phyloP scores from a whole-genome alignment of 2,888 invertebrate genomes.

The Volucella bombylans region DNA sequence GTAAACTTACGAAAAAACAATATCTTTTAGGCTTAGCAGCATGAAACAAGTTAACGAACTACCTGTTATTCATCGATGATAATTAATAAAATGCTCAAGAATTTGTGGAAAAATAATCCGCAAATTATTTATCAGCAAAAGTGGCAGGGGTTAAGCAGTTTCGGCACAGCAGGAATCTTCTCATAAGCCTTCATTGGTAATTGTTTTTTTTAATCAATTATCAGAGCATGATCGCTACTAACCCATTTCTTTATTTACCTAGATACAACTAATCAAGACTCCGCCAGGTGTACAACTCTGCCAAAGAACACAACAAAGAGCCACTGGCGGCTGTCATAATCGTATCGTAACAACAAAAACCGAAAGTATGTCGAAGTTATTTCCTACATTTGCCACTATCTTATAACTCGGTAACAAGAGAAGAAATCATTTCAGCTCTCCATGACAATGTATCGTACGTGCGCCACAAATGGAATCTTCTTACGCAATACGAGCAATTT shows the following conservation, averaged over 20 bases:
- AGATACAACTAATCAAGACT: slow-evolving; percentile 31
- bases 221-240: slow-evolving; percentile 41
- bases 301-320: slow-evolving; percentile 36
- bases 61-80: too few relatives aligned
- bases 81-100: too few relatives aligned
- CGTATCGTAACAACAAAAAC: slow-evolving; percentile 8
- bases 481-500: slow-evolving; percentile 47
- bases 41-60: too few relatives aligned
- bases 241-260: slow-evolving; percentile 40
- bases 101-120: too few relatives aligned
- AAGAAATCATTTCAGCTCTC: slow-evolving; percentile 6
- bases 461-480: slow-evolving; percentile 17
- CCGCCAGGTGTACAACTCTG: background rate
- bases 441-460: background rate
- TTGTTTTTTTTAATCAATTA: background rate
- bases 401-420: slow-evolving; percentile 15
- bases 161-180: slow-evolving; percentile 1
- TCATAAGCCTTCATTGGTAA: slow-evolving; percentile 7
- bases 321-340: background rate
- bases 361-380: slow-evolving; percentile 34
- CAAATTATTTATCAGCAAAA: background rate
- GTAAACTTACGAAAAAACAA: too few relatives aligned
- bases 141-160: background rate
- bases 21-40: too few relatives aligned
- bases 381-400: slow-evolving; percentile 12